Percentiles rank a stretch among this genome's conserved stretches.
These are phyloP conservation scores for Sitophilus oryzae DNA, from an alignment of 1,140 invertebrate genomes.

Conservation along the genomic window DNA sequence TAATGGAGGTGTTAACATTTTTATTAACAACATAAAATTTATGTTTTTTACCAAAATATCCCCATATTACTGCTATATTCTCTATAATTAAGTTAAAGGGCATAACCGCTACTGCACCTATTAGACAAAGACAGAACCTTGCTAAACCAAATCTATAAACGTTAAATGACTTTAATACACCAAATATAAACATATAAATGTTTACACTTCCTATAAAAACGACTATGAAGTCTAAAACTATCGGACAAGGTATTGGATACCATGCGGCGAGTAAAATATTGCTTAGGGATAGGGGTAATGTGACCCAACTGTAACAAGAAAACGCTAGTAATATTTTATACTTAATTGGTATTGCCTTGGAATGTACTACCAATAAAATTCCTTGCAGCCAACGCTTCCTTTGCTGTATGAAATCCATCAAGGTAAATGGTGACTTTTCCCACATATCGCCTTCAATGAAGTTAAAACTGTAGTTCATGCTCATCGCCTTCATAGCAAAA, in stretches of 20 bases:
- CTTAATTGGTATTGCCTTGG: conserved; percentile 71
- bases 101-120: conserved; percentile 81
- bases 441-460: conserved; percentile 97
- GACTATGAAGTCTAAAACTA: conserved; percentile 75
- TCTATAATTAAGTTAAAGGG: conserved; percentile 90
- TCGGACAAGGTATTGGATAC: conserved; percentile 82
- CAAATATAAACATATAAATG: conserved; percentile 95
- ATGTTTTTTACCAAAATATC: conserved; percentile 84
- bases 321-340: conserved; percentile 81
- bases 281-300: conserved; percentile 85
- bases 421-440: conserved; percentile 93
- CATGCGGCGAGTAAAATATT: conserved; percentile 76
- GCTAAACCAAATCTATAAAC: conserved; percentile 76
- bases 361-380: conserved; percentile 90
- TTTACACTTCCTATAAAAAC: conserved; percentile 87
- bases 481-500: conserved; percentile 90
- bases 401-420: conserved; percentile 93
- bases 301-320: conserved; percentile 91
- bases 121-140: conserved; percentile 73
- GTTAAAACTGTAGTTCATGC: conserved; percentile 80
- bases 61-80: conserved; percentile 91
- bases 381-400: conserved; percentile 95
- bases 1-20: conserved; percentile 59
- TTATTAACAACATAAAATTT: conserved; percentile 95
- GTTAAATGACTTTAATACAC: conserved; percentile 91